phyloP scores from a whole-genome alignment of 2,113 vertebrate genomes.

The Turdus rufiventris region DNA sequence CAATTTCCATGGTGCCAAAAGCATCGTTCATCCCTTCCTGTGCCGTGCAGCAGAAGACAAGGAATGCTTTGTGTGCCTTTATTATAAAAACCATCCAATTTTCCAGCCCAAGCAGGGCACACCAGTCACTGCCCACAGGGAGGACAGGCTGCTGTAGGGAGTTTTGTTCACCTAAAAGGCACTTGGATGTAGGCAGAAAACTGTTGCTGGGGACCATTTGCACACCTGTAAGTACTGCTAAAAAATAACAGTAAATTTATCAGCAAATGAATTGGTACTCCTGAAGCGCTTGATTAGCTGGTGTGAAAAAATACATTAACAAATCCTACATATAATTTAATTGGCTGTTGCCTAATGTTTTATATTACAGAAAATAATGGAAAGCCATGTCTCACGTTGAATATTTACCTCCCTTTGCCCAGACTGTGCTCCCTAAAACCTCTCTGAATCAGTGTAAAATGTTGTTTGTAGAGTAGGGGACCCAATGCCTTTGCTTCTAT shows the following conservation, averaged over 20 bases:
- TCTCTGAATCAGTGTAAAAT: not conserved
- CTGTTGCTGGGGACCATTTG: not conserved
- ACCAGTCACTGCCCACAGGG: not conserved
- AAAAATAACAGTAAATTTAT: not conserved
- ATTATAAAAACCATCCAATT: not conserved
- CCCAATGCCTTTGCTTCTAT: not conserved
- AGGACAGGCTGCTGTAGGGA: not conserved
- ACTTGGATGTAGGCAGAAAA: not conserved
- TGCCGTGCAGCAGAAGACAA: not conserved
- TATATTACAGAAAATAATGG: not conserved
- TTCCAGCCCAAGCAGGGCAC: not conserved
- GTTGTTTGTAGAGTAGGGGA: not conserved
- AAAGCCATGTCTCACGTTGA: not conserved
- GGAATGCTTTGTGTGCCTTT: not conserved
- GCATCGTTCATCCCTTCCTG: rapidly evolving
- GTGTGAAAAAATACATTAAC: not conserved
- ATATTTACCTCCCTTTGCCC: not conserved
- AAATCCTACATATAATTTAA: not conserved
- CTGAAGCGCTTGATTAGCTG: not conserved
- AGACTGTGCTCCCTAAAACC: not conserved
- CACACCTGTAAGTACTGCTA: not conserved
- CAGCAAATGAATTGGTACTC: not conserved
- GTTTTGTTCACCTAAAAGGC: not conserved
- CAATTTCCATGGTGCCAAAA: not conserved
- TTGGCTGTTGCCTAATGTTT: not conserved